Conservation (phyloP, 2,113 vertebrate genomes). For the Cyprinodon variegatus region DNA sequence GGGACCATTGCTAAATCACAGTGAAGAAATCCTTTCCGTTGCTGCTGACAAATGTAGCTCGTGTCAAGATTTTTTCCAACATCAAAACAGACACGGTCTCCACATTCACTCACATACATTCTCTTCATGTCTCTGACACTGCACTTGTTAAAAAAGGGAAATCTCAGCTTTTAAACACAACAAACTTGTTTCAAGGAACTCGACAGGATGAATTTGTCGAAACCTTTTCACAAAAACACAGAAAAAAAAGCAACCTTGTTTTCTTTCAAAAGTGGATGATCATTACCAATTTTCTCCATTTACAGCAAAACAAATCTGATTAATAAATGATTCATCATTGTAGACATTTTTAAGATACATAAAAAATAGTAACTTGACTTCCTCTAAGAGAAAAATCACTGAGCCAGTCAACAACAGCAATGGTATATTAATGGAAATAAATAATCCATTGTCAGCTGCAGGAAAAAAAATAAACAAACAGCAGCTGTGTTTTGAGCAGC, state of each 20-base stretch:
- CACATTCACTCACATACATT: slow-evolving; percentile 14
- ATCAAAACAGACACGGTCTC: slow-evolving; percentile 21
- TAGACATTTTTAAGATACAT: not conserved
- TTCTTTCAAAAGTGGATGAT: not conserved
- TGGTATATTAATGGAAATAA: not conserved
- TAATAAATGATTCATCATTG: slow-evolving; percentile 17
- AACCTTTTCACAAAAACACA: not conserved
- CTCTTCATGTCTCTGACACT: slow-evolving; percentile 28
- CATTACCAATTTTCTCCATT: not conserved
- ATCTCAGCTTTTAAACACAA: slow-evolving; percentile 30
- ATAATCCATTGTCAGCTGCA: not conserved
- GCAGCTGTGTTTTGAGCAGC: slow-evolving; percentile 24
- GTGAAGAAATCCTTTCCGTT: slow-evolving; percentile 39
- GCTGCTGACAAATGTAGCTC: slow-evolving; percentile 49
- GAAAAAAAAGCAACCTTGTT: not conserved
- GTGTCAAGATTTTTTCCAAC: slow-evolving; percentile 32
- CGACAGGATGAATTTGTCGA: not conserved
- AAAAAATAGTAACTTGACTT: not conserved
- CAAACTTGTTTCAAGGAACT: slow-evolving; percentile 26
- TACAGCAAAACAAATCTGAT: slow-evolving; percentile 3
- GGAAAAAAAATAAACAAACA: slow-evolving; percentile 14
- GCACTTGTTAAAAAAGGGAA: slow-evolving; percentile 36
- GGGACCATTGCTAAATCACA: slow-evolving; percentile 28
- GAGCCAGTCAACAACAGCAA: not conserved
- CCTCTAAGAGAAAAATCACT: not conserved